Evolutionary conservation across 1,140 invertebrate species (phyloP), one percentile per base, ranked within the genome.

Genomic region (Drosophila pruinosa): DNA sequence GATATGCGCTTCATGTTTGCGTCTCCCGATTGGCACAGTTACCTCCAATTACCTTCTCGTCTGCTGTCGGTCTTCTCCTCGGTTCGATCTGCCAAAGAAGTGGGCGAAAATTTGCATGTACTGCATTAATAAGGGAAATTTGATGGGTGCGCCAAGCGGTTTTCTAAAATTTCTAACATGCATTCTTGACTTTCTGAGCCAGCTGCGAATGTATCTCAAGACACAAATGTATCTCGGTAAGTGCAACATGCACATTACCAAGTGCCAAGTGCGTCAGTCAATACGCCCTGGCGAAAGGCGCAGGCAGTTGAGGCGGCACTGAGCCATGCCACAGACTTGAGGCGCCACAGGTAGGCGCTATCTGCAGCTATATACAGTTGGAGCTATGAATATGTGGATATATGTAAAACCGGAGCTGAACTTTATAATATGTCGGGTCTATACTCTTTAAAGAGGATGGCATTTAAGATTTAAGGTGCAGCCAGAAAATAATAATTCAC

Each of bases 41-140:
- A 75, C 52, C n/a, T n/a, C n/a, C 67, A 85, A 85, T 85, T 85
- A 85, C 61, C n/a, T 0, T 15, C 36, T 39, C 38, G n/a, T 10
- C 14, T 3, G n/a, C 31, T n/a, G 3, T 19, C 1, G 14, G 14
- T 4, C n/a, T 38, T 2, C n/a, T 14, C 21, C 21, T 22, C 22
- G 14, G 28, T 71, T 61, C 56, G 28, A 43, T 65, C 59, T 68
- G 75, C 26, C 28, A 68, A 62, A 76, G 57, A 64, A 69, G 75
- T 64, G 41, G 41, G 72, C 58, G 47, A 68, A 75, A 81, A 88
- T 86, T 86, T 86, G 77, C 82, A 86, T 86, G 82, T 48, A 54
- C 61, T 68, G 47, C 54, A 81, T 81, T 81, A 88, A 86, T 88
- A 72, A 88, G 78, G 79, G 77, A 86, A 78, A 56, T 68, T 58